These are phyloP conservation scores for Lophotriccus pileatus DNA, from an alignment of 2,797 vertebrate genomes.

Conservation along the genomic window DNA sequence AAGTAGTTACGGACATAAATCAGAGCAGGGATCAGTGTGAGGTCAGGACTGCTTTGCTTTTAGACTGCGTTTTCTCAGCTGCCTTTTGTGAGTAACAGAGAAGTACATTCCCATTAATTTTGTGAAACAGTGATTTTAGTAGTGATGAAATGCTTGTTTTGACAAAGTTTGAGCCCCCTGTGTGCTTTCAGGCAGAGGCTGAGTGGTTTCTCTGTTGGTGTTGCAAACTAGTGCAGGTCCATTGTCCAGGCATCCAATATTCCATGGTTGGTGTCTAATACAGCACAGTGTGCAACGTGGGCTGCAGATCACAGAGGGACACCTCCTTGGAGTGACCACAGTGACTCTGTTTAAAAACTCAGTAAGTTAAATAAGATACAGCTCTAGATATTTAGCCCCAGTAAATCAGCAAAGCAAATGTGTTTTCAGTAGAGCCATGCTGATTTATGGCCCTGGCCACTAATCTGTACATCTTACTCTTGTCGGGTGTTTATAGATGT, in stretches of 20 bases:
- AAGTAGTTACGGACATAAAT: background rate
- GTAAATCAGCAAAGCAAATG: background rate
- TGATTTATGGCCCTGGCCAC: slow-evolving; percentile 7
- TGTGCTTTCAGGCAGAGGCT: background rate
- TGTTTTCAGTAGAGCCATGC: background rate
- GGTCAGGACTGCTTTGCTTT: slow-evolving; percentile 2
- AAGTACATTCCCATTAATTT: background rate
- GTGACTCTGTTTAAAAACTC: background rate
- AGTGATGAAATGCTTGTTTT: background rate
- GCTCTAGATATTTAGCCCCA: background rate
- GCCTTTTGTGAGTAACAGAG: background rate
- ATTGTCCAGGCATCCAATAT: background rate
- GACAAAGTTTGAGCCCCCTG: background rate
- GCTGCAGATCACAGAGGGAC: background rate
- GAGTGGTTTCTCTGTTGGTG: rapidly evolving
- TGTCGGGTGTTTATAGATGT: background rate
- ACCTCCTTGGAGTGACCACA: background rate
- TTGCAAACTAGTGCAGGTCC: background rate
- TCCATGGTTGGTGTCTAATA: rapidly evolving
- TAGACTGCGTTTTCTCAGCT: background rate
- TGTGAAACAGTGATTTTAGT: background rate
- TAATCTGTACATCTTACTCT: background rate
- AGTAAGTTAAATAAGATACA: background rate
- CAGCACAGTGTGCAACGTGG: rapidly evolving
- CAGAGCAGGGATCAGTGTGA: background rate